phyloP scores from a whole-genome alignment of 2,797 vertebrate species.

The Anomalospiza imberbis region DNA sequence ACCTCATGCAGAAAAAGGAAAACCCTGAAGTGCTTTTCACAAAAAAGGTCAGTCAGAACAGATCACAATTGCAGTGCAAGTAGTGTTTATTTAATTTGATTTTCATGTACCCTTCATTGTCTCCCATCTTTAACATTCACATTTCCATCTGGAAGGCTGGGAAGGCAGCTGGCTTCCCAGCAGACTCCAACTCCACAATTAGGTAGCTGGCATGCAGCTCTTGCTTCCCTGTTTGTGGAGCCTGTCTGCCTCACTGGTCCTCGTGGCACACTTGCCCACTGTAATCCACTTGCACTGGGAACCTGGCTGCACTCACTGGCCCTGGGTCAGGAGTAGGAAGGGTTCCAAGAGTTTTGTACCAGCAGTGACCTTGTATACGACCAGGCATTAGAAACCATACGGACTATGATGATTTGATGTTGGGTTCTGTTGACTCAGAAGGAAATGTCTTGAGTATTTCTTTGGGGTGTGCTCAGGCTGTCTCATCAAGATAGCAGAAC shows the following conservation, averaged over 20 bases:
- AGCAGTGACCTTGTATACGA: not conserved
- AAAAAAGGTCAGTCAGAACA: not conserved
- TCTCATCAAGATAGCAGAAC: not conserved
- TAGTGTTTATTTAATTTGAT: slow-evolving; percentile 23
- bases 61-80: not conserved
- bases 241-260: not conserved
- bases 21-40: not conserved
- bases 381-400: not conserved
- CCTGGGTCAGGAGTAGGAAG: not conserved
- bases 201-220: slow-evolving; percentile 50
- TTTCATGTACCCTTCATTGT: slow-evolving; percentile 16
- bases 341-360: not conserved
- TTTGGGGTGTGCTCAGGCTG: not conserved
- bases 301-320: not conserved
- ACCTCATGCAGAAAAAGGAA: not conserved
- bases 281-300: not conserved
- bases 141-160: slow-evolving; percentile 43
- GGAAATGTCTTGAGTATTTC: not conserved
- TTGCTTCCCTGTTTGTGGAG: not conserved
- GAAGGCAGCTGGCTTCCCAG: slow-evolving; percentile 56
- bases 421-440: not conserved
- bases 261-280: not conserved
- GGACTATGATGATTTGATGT: not conserved
- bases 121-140: not conserved
- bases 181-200: slow-evolving; percentile 46